Evolutionary conservation across 2,113 vertebrate genomes (phyloP).

Genomic region (Gobiocypris rarus): DNA sequence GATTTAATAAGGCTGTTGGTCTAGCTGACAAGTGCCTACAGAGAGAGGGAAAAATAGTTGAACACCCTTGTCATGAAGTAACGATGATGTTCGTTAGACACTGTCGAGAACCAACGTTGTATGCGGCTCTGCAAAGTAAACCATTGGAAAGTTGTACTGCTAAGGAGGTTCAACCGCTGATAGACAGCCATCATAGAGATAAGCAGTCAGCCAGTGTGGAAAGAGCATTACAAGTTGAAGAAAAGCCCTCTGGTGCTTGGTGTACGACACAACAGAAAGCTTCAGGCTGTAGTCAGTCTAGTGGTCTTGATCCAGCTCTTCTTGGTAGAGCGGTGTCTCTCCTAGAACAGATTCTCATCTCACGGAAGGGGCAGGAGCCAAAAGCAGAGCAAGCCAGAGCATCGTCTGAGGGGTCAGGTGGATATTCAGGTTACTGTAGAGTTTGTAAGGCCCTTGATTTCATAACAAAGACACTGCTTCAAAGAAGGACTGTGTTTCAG

Average conservation of each 20-base stretch:
- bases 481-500: not conserved
- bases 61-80: not conserved
- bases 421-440: not conserved
- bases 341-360: not conserved
- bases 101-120: not conserved
- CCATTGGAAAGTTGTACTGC: not conserved
- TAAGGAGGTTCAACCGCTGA: not conserved
- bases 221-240: too few species aligned
- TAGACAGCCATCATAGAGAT: constrained; percentile 2
- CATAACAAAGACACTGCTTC: not conserved
- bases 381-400: not conserved
- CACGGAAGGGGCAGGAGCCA: not conserved
- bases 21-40: not conserved
- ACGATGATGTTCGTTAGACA: constrained; percentile 11
- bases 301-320: not conserved
- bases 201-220: not conserved
- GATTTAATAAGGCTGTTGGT: not conserved
- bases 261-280: not conserved
- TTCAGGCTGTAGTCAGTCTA: not conserved
- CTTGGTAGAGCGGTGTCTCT: not conserved
- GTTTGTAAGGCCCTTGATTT: not conserved
- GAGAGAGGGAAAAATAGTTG: not conserved
- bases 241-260: not conserved
- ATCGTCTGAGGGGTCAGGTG: not conserved
- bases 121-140: not conserved